Evolutionary conservation across 2,888 invertebrate genomes (phyloP), one percentile per base, ranked within the genome.

Genomic region (Luperina nickerlii): DNA sequence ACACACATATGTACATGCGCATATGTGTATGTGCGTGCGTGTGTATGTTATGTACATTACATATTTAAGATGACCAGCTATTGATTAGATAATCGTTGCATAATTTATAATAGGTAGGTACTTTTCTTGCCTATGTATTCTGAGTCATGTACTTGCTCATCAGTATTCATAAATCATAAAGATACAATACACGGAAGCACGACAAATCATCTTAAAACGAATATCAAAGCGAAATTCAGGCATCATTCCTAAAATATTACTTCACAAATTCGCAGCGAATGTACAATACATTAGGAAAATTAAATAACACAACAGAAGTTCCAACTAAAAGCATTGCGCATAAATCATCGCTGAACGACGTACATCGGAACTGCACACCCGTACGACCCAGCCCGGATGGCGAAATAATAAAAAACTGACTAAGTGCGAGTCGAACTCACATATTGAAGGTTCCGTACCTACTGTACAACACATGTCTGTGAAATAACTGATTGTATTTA

Each of bases 271-370:
- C 78, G 48, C 68, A 66, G 32, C 45, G 68, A 77, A 15, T 63
- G 54, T 65, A 82, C 78, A 86, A 82, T 76, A 86, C 84, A 85
- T 83, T 86, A 85, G 62, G 69, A 73, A 77, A 76, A 86, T 81
- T 75, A 84, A 87, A 87, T 77, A 84, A 81, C 67, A 68, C 5
- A 87, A 86, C 79, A 74, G 70, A 81, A 84, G 70, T 77, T 75
- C 42, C 27, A 69, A 65, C 82, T 89, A 73, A 88, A 88, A 88
- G 85, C 82, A 72, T 82, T 77, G 79, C 76, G 68, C 79, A 87
- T 88, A 88, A 87, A 88, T 88, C 85, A 88, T 82, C 5, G 18
- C 24, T 4, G 57, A 62, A 68, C 63, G 78, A 70, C 81, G 62
- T 83, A 71, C 78, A 77, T 81, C 65, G 69, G 68, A 48, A 48